phyloP scores from a whole-genome alignment of 2,888 invertebrate species.

The Xylota segnis region DNA sequence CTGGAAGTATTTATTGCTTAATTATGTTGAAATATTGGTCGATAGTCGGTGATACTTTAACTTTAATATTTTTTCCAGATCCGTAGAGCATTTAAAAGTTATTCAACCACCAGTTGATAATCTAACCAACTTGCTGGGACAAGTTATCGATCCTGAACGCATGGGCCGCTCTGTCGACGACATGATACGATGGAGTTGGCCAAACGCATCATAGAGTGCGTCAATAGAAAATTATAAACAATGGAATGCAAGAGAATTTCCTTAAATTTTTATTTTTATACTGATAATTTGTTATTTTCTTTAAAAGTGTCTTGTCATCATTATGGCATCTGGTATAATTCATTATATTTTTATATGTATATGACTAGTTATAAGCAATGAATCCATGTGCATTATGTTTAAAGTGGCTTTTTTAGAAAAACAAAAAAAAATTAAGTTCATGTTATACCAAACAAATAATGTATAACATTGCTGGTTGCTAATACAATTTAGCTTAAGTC shows the following conservation, averaged over 20 bases:
- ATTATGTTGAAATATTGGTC: no score
- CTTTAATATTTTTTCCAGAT: slow-evolving; percentile 31
- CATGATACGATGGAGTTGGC: slow-evolving; percentile 77
- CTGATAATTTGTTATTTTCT: slow-evolving; percentile 7
- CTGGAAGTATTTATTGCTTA: not conserved
- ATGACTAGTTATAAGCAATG: slow-evolving; percentile 27
- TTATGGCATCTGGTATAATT: slow-evolving; percentile 30
- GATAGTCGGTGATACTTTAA: not conserved
- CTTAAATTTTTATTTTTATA: slow-evolving; percentile 43
- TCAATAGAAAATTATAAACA: not conserved
- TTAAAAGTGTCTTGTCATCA: slow-evolving; percentile 21
- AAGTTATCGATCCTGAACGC: slow-evolving; percentile 71
- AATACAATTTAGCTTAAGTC: slow-evolving; percentile 14
- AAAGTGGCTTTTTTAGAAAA: slow-evolving; percentile 24
- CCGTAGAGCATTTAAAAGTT: slow-evolving; percentile 61
- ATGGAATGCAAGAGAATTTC: slow-evolving; percentile 1
- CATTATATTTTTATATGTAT: slow-evolving; percentile 54
- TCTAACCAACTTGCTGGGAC: slow-evolving; percentile 63
- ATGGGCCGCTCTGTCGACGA: slow-evolving; percentile 71
- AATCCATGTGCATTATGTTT: slow-evolving; percentile 16
- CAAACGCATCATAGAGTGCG: slow-evolving; percentile 61
- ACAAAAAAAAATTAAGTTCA: slow-evolving; percentile 1
- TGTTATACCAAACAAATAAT: slow-evolving; percentile 23
- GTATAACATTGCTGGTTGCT: slow-evolving; percentile 46
- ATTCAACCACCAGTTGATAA: slow-evolving; percentile 65